Base-by-base conservation (phyloP, 2,113 vertebrate genomes). In the Cebus imitator region DNA sequence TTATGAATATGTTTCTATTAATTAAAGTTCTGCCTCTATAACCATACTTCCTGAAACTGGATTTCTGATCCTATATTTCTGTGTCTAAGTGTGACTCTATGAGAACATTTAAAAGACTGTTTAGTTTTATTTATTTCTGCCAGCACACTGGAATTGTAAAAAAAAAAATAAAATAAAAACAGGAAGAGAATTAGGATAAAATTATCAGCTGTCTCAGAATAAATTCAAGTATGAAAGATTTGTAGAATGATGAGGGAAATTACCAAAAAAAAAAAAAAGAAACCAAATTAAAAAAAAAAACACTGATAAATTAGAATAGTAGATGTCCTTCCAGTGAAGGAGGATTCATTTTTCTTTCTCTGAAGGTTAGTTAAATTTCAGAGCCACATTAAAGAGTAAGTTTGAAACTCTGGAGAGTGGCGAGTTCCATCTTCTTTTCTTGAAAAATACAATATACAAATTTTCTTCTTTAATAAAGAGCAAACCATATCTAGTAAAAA, bases 61-160 rank as follows among this genome's bases (percentile, higher is more conserved):
- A 14, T 75, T 91, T 64, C 45, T 58, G 16, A 85, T 93, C 30
- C 32, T 75, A 16, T 79, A 66, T 64, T 40, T 92, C 57, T 57
- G 45, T 18, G 14, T 68, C 48, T n/a, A 66, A 66, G 30, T 75
- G 27, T 68, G 73, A 86, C 11, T 85, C 35, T 27, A 32, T 57
- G 55, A 78, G 66, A 68, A 23, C 32, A 25, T 86, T 87, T 75
- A 23, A 82, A 76, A 76, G 57, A 23, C 83, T 72, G n/a, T 52
- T 94, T 92, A 85, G 50, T 64, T 94, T 86, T 68, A 14, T 64
- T 92, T 76, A 20, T 97, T 87, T 94, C 48, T 95, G 52, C 35
- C 37, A 83, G 45, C 68, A 79, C 23, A 37, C 30, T 75, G 27
- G 40, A 92, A 90, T 45, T 87, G n/a, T 86, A 45, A 32, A 66